Evolutionary conservation across 2,113 vertebrate species (phyloP), one percentile per base, ranked within the genome.

Genomic region (Trachemys scripta): DNA sequence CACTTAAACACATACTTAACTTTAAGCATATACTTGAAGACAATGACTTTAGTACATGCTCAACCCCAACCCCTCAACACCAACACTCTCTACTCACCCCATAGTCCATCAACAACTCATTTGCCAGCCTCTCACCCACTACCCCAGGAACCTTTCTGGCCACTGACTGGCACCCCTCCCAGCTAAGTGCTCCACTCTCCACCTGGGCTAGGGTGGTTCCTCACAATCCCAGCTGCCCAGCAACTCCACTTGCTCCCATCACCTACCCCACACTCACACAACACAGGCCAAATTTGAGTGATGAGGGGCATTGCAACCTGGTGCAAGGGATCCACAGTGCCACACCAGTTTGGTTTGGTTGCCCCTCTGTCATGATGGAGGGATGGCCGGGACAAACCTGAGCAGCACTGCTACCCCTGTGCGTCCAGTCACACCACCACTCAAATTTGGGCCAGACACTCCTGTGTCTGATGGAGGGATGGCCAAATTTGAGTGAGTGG

Each of bases 31-130:
- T 16, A 88, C 13, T 57, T 57, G 57, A 62, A 31, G 6, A 7
- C 38, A 54, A 9, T 72, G 49, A 76, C 79, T 89, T 92, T 79
- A 4, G 54, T 91, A 93, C 49, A 49, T 80, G 7, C 56, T 79
- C 89, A 89, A n/a, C 20, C 65, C n/a, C 19, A 72, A 69, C 3
- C 19, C 65, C 4, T 69, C 8, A 22, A 10, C 16, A 38, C 5
- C 5, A 0, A 49, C 2, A 20, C 5, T 38, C 2, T 14, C 76
- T 0, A 1, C 2, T 2, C 35, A 2, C 8, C 29, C 56, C 2
- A 27, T 20, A 19, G 35, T 35, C 62, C 62, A 69, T 31, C 62
- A 69, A 19, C 31, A n/a, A 69, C 62, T 69, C 35, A n/a, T 35
- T 31, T 2, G 8, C 35, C 19, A 72, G 65, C 19, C 62, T 20